These are phyloP conservation scores for Xestia c-nigrum DNA, from an alignment of 2,888 invertebrate genomes.

Conservation along the genomic window DNA sequence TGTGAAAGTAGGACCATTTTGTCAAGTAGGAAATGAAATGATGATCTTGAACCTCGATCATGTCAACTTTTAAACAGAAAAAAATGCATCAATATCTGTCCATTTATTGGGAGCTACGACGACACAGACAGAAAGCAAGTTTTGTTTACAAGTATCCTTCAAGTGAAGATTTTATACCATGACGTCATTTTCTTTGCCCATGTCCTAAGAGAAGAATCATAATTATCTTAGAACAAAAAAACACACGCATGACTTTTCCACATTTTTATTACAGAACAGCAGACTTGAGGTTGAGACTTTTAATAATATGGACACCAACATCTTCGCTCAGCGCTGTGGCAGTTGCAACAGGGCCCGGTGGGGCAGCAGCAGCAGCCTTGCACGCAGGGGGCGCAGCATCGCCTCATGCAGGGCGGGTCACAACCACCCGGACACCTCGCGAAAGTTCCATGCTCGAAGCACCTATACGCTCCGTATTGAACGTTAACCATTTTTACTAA, in stretches of 20 bases:
- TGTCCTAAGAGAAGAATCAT: neutral
- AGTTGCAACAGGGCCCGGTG: slow-evolving; percentile 5
- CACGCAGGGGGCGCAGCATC: neutral
- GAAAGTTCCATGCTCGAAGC: slow-evolving; percentile 8
- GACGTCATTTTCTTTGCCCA: neutral
- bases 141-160: neutral
- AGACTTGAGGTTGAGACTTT: neutral
- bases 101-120: neutral
- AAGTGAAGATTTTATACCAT: neutral
- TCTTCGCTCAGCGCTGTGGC: slow-evolving; percentile 12
- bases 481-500: slow-evolving; percentile 3
- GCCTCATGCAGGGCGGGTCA: slow-evolving; percentile 12
- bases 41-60: neutral
- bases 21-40: neutral
- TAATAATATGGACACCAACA: slow-evolving; percentile 11
- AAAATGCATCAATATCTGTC: neutral
- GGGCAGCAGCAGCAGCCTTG: neutral
- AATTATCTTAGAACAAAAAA: neutral
- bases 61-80: neutral
- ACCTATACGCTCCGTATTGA: slow-evolving; percentile 8
- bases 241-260: neutral
- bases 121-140: neutral
- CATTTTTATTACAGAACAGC: slow-evolving; percentile 10
- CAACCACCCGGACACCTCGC: slow-evolving; percentile 6
- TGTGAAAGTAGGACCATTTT: neutral